Evolutionary conservation across 1,140 invertebrate species (phyloP).

Genomic region (Meloidogyne chitwoodi): DNA sequence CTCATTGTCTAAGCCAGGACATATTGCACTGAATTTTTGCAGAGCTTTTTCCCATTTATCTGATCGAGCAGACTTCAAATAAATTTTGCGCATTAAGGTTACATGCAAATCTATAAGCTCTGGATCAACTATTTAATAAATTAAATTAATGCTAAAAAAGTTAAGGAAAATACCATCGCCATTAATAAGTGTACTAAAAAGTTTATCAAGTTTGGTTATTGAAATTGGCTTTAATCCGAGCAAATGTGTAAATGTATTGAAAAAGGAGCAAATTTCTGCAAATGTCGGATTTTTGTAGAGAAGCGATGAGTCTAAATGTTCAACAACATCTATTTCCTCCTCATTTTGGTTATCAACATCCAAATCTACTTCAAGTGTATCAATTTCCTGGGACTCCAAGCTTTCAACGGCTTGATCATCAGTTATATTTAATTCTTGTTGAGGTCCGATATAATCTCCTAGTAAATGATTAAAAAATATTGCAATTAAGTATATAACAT

Average conservation of each 20-base stretch:
- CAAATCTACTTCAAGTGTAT: neutral
- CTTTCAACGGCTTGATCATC: neutral
- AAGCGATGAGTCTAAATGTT: conserved; percentile 13
- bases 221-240: conserved; percentile 37
- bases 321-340: neutral
- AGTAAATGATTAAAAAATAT: no score
- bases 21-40: conserved; percentile 38
- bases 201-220: conserved; percentile 30
- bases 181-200: conserved; percentile 33
- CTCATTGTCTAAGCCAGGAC: conserved; percentile 25
- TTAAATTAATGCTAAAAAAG: neutral
- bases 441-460: neutral
- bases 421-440: neutral
- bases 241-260: conserved; percentile 39
- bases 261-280: conserved; percentile 44
- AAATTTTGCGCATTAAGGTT: conserved; percentile 33
- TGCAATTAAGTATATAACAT: no score
- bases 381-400: neutral
- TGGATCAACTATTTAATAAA: conserved; percentile 20
- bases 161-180: conserved; percentile 27
- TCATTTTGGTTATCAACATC: neutral
- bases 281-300: conserved; percentile 39
- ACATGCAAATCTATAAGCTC: conserved; percentile 46
- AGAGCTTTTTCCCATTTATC: conserved; percentile 37
- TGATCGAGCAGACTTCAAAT: conserved; percentile 36